Base-by-base conservation (phyloP, 2,797 vertebrate species). In the Oophaga sylvatica region DNA sequence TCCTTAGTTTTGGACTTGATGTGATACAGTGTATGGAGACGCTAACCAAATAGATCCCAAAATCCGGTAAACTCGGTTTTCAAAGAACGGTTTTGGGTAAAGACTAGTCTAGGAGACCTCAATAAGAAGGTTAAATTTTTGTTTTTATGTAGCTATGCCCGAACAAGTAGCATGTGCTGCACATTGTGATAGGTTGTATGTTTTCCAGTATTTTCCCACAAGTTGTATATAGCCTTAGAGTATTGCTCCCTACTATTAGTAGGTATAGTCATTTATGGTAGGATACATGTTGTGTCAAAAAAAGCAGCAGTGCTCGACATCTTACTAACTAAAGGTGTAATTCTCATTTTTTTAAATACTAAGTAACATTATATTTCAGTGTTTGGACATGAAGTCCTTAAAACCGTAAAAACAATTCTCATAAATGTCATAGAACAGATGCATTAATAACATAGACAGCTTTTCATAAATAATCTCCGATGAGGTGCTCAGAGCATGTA, bases 401-500 rank as follows among this genome's bases (percentile, higher is more conserved):
- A 73, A 41, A 41, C 10, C 45, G 68, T 71, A 35, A 48, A 56
- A 77, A 26, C 20, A 26, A 77, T 77, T 77, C 13, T 75, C 41
- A 22, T 5, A 62, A 80, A 60, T 80, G 31, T 41, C 1, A 62
- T 26, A 35, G 29, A 80, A 80, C 1, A 35, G 17, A 60, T 62
- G 22, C 62, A 62, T 80, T 60, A 80, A 15, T 79, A 59, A 57
- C 31, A 11, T 56, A 70, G 26, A 73, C 67, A 73, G 57, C 41
- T 59, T 13, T 56, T 53, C 57, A 70, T 60, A 73, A 83, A 57
- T 41, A 57, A 45, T 76, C 70, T 8, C 16, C 16, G 20, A 75
- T 75, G 20, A 70, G 56, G 48, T 65, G 62, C 26, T 57, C 16
- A 9, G 26, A 68, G n/a, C 29, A 70, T 70, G 65, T 85, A 85